Conservation (phyloP, 2,888 invertebrate species). For the Cantharis lateralis region DNA sequence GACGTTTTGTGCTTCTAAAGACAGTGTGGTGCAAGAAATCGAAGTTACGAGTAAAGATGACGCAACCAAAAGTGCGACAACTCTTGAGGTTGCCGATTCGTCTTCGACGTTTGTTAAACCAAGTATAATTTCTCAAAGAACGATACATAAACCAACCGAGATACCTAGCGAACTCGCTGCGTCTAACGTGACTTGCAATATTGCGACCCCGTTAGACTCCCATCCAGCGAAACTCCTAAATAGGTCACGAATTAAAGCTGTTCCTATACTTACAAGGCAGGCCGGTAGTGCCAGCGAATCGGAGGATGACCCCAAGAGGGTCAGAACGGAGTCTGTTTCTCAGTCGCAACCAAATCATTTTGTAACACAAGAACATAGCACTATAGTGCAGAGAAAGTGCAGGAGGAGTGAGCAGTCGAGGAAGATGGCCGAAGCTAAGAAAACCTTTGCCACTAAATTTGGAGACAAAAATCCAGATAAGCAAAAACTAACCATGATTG, state of each 20-base stretch:
- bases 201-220: constrained; percentile 57
- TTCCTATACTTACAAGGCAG: constrained; percentile 69
- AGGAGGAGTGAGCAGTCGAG: constrained; percentile 57
- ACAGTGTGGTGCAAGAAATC: not conserved
- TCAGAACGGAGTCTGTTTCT: constrained; percentile 51
- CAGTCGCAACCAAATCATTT: not conserved
- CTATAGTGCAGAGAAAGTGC: constrained; percentile 46
- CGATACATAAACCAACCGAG: not conserved
- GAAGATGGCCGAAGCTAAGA: constrained; percentile 60
- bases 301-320: constrained; percentile 63
- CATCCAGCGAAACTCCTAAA: constrained; percentile 62
- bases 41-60: not conserved
- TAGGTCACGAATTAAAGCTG: constrained; percentile 69
- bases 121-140: not conserved
- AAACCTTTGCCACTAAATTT: constrained; percentile 60
- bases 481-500: constrained; percentile 83
- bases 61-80: not conserved
- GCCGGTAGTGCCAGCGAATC: constrained; percentile 71
- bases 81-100: not conserved
- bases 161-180: not conserved
- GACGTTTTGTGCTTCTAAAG: not conserved
- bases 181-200: constrained; percentile 37
- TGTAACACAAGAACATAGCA: constrained; percentile 5
- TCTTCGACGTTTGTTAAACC: not conserved
- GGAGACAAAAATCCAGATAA: constrained; percentile 63